Evolutionary conservation across 2,888 invertebrate species (phyloP), one percentile per base, ranked within the genome.

Genomic region (Acanthosoma haemorrhoidale): DNA sequence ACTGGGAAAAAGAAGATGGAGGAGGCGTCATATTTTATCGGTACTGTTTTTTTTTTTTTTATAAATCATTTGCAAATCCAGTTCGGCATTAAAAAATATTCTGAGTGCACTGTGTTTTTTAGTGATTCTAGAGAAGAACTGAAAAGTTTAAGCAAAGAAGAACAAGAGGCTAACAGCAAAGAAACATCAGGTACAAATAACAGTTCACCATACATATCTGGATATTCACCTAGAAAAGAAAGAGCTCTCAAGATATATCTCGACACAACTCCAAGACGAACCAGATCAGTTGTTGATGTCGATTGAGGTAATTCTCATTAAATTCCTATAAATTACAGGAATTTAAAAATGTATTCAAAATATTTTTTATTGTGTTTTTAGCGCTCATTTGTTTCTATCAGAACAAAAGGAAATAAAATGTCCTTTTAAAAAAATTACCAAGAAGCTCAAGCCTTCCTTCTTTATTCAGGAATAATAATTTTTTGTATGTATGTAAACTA

Each of bases 221-320:
- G 80, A 57, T 84, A 83, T 76, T 86, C 86, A 70, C 86, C 86
- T 39, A 83, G 89, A 60, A 85, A 86, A 76, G 90, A 90, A 79
- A 83, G 84, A 76, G 88, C 87, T 32, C 81, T 90, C 64, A 89
- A 88, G 81, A 91, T 91, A 75, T 87, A 89, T 79, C 80, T 88
- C 75, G 88, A 88, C 76, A 76, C 29, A 76, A 77, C 59, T 5
- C 60, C 69, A 9, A 59, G 68, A 16, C 58, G 59, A 21, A 39
- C 68, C n/a, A 69, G 68, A 41, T 39, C 69, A 29, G 51, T 66
- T 38, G 34, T 68, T 15, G 72, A 70, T 34, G 64, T 72, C 13
- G 72, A 73, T 58, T 73, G 68, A 73, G 66, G 72, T 70, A 57
- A 57, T 25, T 18, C 11, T 29, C 25, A 16, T 11, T 61, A 9